These are phyloP conservation scores for Ctenomys sociabilis DNA, from an alignment of 2,113 vertebrate species.

Conservation along the genomic window DNA sequence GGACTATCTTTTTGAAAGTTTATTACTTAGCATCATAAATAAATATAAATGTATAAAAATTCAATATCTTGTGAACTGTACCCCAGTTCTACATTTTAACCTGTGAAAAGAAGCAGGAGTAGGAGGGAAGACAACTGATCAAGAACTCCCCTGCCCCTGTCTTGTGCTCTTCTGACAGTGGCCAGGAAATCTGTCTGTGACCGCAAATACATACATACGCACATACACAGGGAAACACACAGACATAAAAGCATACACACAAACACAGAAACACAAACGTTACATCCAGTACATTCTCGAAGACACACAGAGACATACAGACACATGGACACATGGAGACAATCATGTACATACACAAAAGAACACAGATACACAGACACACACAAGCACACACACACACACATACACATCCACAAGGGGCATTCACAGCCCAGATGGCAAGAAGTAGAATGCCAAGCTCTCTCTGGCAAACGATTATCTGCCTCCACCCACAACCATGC, in stretches of 20 bases:
- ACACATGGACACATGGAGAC: not conserved
- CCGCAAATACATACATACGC: not conserved
- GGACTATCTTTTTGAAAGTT: not conserved
- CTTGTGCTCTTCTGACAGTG: conserved; percentile 15
- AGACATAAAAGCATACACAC: not conserved
- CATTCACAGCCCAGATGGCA: conserved; percentile 57
- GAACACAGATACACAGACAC: not conserved
- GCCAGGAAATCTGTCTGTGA: not conserved
- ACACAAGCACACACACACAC: not conserved
- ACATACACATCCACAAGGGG: not conserved
- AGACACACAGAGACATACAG: not conserved
- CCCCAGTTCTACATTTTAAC: not conserved
- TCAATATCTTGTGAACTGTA: not conserved
- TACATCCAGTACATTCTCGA: not conserved
- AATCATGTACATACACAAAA: not conserved
- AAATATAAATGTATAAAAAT: not conserved
- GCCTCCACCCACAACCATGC: not conserved
- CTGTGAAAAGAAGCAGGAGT: not conserved
- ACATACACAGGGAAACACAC: not conserved
- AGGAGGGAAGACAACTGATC: not conserved
- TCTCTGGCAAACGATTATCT: conserved; percentile 57
- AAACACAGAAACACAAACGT: not conserved
- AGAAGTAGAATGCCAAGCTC: conserved; percentile 49
- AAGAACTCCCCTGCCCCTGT: not conserved
- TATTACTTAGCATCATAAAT: not conserved